phyloP scores from a whole-genome alignment of 2,888 invertebrate genomes.

The Helobdella robusta region DNA sequence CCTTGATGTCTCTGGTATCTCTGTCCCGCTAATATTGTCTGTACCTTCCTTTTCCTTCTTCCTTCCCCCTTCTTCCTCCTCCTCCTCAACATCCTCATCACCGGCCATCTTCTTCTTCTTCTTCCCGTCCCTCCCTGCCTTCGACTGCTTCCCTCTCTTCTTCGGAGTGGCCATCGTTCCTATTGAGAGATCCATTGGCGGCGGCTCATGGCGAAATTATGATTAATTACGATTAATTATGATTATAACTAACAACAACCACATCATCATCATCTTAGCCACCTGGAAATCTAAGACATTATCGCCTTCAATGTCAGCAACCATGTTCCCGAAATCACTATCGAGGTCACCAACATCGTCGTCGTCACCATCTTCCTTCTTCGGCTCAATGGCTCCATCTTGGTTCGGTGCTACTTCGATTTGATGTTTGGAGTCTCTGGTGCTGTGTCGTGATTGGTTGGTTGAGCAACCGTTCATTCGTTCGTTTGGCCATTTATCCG shows the following conservation, averaged over 20 bases:
- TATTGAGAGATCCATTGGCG: not conserved
- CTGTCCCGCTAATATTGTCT: no score
- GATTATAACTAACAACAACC: not conserved
- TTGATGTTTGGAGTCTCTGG: no score
- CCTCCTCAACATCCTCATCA: not conserved
- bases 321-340: not conserved
- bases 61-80: not conserved
- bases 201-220: not conserved
- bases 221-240: no score
- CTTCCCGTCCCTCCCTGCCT: not conserved
- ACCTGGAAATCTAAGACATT: not conserved
- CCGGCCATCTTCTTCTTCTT: not conserved
- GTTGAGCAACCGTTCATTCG: no score
- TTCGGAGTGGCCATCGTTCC: not conserved
- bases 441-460: no score
- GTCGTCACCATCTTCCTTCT: not conserved
- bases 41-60: not conserved
- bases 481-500: not conserved
- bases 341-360: slow-evolving; percentile 6
- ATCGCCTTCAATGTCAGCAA: not conserved
- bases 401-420: no score
- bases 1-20: no score
- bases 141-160: not conserved
- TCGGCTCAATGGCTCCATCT: not conserved
- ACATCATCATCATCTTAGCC: not conserved